Evolutionary conservation across 2,888 invertebrate species (phyloP).

Genomic region (Pterostichus madidus): DNA sequence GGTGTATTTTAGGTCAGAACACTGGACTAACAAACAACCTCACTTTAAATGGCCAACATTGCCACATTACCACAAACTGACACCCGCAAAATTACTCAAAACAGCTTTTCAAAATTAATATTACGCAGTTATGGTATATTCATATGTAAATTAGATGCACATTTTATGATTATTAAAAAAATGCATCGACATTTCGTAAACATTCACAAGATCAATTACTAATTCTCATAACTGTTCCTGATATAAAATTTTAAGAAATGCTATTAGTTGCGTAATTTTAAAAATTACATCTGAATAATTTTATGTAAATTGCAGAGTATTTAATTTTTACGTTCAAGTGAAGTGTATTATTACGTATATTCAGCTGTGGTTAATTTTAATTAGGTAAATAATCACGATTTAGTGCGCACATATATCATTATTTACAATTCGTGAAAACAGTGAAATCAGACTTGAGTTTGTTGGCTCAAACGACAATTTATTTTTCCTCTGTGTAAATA

Average conservation of each 20-base stretch:
- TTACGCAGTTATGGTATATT: neutral
- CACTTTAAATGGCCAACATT: neutral
- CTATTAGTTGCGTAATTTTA: conserved; percentile 18
- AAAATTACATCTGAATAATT: conserved; percentile 44
- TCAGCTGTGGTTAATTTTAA: conserved; percentile 45
- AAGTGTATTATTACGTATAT: conserved; percentile 25
- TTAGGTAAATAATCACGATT: conserved; percentile 29
- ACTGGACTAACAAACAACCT: neutral
- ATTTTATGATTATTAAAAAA: neutral
- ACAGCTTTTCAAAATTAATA: no score
- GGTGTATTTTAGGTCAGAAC: neutral
- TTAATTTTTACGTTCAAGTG: conserved; percentile 35
- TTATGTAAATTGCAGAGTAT: conserved; percentile 37
- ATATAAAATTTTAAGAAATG: conserved; percentile 43
- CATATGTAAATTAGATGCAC: conserved; percentile 4
- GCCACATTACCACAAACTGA: conserved; percentile 1
- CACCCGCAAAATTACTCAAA: conserved; percentile 17
- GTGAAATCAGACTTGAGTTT: conserved; percentile 24
- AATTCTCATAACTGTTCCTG: conserved; percentile 27
- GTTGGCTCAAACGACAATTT: conserved; percentile 8
- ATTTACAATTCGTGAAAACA: conserved; percentile 18
- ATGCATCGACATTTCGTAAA: no score
- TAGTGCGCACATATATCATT: conserved; percentile 14
- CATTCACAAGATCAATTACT: conserved; percentile 11
- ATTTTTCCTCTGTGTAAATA: conserved; percentile 4